Percentiles rank a stretch among this genome's conserved stretches.
Evolutionary conservation across 2,888 invertebrate species (phyloP).

Genomic region (Acanthosepion esculentum): DNA sequence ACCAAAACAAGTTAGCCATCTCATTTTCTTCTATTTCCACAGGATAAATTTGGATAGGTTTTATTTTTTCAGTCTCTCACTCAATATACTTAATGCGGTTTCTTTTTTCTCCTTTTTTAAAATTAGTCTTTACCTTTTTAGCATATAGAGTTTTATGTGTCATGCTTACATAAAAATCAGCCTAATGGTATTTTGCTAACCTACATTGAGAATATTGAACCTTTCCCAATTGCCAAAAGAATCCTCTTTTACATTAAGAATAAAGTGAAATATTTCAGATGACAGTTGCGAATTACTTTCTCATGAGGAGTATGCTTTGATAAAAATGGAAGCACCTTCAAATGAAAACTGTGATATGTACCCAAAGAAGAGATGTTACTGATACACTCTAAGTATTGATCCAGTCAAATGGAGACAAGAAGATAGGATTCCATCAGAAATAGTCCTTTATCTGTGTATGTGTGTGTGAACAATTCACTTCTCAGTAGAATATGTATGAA

Average conservation of each 20-base stretch:
- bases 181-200: background rate
- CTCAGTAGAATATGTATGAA: background rate
- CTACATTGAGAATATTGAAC: conserved; percentile 6
- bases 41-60: too few relatives aligned
- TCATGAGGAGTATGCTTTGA: background rate
- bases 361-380: background rate
- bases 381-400: background rate
- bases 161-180: background rate
- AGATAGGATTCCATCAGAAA: background rate
- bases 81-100: too few relatives aligned
- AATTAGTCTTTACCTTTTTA: too few relatives aligned
- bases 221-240: background rate
- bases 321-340: background rate
- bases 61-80: too few relatives aligned
- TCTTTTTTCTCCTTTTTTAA: too few relatives aligned
- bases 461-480: conserved; percentile 8
- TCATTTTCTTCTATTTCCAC: too few relatives aligned
- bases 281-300: conserved; percentile 20
- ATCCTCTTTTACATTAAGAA: background rate
- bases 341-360: background rate
- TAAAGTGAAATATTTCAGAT: background rate
- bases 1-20: too few relatives aligned
- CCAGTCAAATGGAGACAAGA: background rate
- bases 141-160: background rate
- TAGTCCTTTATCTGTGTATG: background rate